Conservation (phyloP, 2,113 vertebrate species). For the Heloderma charlesbogerti region DNA sequence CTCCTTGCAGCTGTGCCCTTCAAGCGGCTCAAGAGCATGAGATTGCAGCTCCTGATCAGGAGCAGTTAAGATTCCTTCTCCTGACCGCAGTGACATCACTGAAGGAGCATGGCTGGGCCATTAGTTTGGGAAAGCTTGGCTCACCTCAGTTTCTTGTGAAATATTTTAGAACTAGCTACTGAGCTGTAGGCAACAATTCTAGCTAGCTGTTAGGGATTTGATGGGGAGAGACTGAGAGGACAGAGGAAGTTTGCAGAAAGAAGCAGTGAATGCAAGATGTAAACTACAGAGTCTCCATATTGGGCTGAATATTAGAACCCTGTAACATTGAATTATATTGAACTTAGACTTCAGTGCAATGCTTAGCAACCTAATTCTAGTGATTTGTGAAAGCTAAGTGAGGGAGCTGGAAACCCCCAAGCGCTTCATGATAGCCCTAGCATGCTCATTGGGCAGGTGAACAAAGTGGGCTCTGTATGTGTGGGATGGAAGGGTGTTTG, state of each 20-base stretch:
- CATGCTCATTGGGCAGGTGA: not conserved
- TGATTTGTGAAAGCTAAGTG: not conserved
- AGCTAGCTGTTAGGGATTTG: not conserved
- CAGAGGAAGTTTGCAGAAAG: too few relatives aligned
- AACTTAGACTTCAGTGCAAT: not conserved
- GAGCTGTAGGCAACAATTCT: not conserved
- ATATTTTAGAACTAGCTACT: not conserved
- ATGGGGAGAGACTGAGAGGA: too few relatives aligned
- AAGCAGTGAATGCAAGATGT: not conserved
- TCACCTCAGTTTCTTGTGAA: not conserved
- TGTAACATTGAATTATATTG: not conserved
- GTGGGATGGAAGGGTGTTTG: not conserved
- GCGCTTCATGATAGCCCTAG: not conserved
- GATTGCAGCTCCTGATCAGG: not conserved
- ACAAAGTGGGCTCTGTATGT: not conserved
- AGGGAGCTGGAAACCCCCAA: not conserved
- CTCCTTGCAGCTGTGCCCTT: not conserved
- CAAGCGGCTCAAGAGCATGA: too few relatives aligned
- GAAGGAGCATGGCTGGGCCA: too few relatives aligned
- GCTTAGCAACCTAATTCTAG: not conserved
- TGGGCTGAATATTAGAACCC: not conserved
- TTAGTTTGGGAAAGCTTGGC: not conserved
- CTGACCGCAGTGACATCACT: not conserved
- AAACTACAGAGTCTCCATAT: not conserved
- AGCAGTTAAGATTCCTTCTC: not conserved